A percentile compares a stretch with the other conserved stretches of the same genome.
Evolutionary conservation across 2,113 vertebrate species (phyloP).

Genomic region (Scalopus aquaticus): DNA sequence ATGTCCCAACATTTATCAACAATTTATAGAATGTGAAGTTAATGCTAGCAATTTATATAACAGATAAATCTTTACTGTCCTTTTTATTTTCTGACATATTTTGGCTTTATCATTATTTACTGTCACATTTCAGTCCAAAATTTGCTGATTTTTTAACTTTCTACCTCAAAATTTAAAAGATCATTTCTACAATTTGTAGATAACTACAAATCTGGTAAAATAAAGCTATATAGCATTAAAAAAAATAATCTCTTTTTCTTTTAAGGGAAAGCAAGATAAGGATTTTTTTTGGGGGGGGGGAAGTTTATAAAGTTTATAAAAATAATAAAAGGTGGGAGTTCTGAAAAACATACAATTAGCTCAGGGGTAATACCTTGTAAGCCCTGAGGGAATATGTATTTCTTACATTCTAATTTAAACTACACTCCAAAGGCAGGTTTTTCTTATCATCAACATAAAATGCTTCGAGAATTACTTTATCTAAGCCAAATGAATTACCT

Average conservation of each 20-base stretch:
- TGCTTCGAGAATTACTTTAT: background rate
- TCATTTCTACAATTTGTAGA: background rate
- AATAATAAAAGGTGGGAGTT: background rate
- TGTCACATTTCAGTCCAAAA: background rate
- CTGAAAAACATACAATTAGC: background rate
- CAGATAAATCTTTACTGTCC: background rate
- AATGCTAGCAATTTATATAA: background rate
- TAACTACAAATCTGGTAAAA: background rate
- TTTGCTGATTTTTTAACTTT: background rate
- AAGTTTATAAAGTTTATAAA: slow-evolving; percentile 4
- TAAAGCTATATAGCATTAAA: background rate
- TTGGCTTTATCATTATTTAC: background rate
- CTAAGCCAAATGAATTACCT: background rate
- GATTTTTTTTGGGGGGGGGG: background rate
- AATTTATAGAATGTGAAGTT: background rate
- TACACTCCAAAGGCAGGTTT: background rate
- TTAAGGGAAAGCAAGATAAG: background rate
- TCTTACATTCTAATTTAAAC: background rate
- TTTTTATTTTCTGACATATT: background rate
- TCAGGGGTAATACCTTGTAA: background rate
- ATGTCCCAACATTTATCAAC: background rate
- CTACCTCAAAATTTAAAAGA: background rate
- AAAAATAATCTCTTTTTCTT: background rate
- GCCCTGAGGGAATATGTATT: background rate
- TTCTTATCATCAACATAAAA: slow-evolving; percentile 5